phyloP scores from a whole-genome alignment of 2,888 invertebrate genomes.

The Mylabris sibirica region DNA sequence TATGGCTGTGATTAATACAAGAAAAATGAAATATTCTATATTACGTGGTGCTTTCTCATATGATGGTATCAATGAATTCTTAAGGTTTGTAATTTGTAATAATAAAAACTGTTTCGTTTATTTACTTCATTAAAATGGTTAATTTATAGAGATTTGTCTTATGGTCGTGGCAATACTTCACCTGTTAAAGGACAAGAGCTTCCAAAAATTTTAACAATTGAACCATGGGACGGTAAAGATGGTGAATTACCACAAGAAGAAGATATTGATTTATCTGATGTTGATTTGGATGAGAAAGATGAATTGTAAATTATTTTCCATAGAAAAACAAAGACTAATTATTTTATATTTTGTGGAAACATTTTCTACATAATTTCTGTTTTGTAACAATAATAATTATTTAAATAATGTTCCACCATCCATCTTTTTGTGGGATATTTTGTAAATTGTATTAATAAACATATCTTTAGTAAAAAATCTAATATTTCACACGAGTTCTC shows the following conservation, averaged over 20 bases:
- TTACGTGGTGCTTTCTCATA: conserved; percentile 93
- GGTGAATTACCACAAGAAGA: conserved; percentile 86
- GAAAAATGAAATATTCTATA: conserved; percentile 96
- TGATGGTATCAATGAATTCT: conserved; percentile 94
- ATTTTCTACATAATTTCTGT: conserved; percentile 22
- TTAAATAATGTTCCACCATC: neutral
- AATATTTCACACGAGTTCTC: neutral
- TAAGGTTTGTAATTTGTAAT: conserved; percentile 18
- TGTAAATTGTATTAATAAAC: conserved; percentile 13
- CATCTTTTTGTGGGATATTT: neutral
- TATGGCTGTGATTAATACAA: conserved; percentile 94
- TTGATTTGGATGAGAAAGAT: conserved; percentile 83
- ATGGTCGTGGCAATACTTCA: conserved; percentile 90
- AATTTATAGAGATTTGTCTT: conserved; percentile 79
- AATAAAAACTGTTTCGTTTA: conserved; percentile 1
- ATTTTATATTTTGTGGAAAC: conserved; percentile 20
- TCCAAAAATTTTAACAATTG: conserved; percentile 72
- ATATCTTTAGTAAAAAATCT: neutral
- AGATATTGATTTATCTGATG: conserved; percentile 90
- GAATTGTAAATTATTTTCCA: conserved; percentile 67
- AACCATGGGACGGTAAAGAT: conserved; percentile 95
- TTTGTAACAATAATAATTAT: conserved; percentile 21
- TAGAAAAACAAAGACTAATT: conserved; percentile 24
- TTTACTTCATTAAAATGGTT: neutral
- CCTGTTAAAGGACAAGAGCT: conserved; percentile 84